These are phyloP conservation scores for Eleginops maclovinus DNA, from an alignment of 2,113 vertebrate species.

Conservation along the genomic window DNA sequence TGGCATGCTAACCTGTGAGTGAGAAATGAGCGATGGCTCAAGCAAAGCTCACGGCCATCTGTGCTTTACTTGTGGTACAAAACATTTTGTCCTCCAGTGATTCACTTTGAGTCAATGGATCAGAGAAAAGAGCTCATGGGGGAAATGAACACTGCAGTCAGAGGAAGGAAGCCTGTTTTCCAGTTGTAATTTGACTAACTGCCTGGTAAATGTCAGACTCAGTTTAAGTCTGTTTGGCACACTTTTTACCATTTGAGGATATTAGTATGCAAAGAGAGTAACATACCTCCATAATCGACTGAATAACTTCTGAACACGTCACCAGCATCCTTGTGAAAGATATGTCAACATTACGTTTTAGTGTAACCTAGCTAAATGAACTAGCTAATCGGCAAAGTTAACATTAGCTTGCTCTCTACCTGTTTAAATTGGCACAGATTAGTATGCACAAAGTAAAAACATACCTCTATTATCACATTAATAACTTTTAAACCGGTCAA, in stretches of 20 bases:
- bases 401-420: not conserved
- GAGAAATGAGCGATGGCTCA: constrained; percentile 76
- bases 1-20: constrained; percentile 80
- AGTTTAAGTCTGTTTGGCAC: not conserved
- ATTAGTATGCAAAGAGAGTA: constrained; percentile 4
- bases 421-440: not conserved
- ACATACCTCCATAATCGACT: not conserved
- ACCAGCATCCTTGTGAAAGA: not conserved
- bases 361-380: not conserved
- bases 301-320: not conserved
- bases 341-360: no score
- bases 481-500: no score
- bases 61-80: constrained; percentile 75
- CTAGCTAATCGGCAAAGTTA: not conserved
- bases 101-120: constrained; percentile 57
- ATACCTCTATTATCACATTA: no score
- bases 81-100: constrained; percentile 80
- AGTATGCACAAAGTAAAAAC: no score
- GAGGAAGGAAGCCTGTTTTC: constrained; percentile 27
- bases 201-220: constrained; percentile 38
- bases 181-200: constrained; percentile 32
- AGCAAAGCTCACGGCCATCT: constrained; percentile 80
- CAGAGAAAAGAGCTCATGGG: constrained; percentile 20
- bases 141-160: not conserved
- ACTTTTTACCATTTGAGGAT: not conserved